A percentile compares a stretch with the other conserved stretches of the same genome.
Conservation (phyloP, 2,888 invertebrate species). For the Mesorhabditis belari region DNA sequence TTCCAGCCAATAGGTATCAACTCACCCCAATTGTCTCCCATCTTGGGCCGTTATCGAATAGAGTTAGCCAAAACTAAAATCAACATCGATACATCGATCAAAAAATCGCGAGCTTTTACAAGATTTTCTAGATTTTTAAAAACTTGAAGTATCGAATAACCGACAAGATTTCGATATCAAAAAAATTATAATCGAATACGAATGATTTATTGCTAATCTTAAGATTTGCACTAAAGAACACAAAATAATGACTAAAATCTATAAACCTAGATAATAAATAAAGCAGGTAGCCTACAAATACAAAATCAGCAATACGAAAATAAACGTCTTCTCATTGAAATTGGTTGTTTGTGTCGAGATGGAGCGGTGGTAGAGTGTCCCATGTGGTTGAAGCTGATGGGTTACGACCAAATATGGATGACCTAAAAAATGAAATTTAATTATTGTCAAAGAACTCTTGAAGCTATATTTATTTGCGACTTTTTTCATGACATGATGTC, state of each 20-base stretch:
- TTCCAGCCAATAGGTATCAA: too few species aligned
- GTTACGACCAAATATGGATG: not conserved
- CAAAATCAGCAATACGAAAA: not conserved
- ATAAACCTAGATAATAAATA: too few species aligned
- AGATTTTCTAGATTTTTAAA: not conserved
- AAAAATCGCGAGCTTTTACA: not conserved
- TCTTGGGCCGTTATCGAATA: constrained; percentile 1
- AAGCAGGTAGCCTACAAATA: too few species aligned
- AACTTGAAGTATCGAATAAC: not conserved
- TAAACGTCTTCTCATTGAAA: too few species aligned
- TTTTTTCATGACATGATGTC: too few species aligned
- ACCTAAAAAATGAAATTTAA: not conserved
- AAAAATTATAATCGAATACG: not conserved
- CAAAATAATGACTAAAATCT: not conserved
- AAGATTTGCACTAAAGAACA: not conserved
- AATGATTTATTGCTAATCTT: too few species aligned
- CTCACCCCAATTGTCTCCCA: constrained; percentile 17
- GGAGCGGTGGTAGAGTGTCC: not conserved
- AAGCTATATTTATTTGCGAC: too few species aligned
- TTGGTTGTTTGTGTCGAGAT: not conserved
- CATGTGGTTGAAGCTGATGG: not conserved
- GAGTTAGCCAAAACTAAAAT: not conserved
- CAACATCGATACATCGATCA: not conserved
- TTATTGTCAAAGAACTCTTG: too few species aligned
- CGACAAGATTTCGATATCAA: not conserved